Percentiles rank a stretch among this genome's conserved stretches.
Conservation (phyloP, 2,113 vertebrate species). For the Microcebus tavaratra region DNA sequence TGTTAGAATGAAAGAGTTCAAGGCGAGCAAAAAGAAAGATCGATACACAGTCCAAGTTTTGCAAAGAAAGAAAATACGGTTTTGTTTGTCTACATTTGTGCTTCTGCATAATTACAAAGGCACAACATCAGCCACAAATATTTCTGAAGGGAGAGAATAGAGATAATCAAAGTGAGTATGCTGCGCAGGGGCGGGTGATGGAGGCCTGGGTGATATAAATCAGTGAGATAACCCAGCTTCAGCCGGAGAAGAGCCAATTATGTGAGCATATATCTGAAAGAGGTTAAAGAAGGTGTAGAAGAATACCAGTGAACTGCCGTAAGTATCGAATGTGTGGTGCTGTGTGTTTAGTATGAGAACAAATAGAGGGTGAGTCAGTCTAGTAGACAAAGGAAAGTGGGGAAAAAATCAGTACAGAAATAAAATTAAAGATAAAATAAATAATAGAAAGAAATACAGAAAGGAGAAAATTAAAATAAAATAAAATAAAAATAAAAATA, state of each 20-base stretch:
- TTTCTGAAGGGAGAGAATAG: background rate
- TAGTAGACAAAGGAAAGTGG: background rate
- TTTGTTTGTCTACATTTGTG: conserved; percentile 17
- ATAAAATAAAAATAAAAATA: background rate
- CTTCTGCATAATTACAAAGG: conserved; percentile 42
- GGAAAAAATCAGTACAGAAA: background rate
- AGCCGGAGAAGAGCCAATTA: background rate
- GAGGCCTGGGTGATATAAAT: background rate
- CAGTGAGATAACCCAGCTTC: conserved; percentile 17
- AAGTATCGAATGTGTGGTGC: background rate
- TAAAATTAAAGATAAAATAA: conserved; percentile 27
- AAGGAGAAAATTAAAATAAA: background rate
- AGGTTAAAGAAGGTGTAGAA: background rate
- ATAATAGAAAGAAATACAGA: background rate
- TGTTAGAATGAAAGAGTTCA: conserved; percentile 17
- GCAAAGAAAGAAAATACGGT: conserved; percentile 20
- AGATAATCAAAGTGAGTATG: background rate
- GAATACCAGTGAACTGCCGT: background rate
- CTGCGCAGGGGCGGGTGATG: background rate
- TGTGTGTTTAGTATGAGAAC: background rate
- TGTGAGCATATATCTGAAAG: background rate
- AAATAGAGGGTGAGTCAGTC: background rate
- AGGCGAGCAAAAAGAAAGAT: conserved; percentile 7
- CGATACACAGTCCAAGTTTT: background rate
- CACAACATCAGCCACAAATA: background rate